Evolutionary conservation across 2,797 vertebrate species (phyloP).

Genomic region (Danio tinwini): DNA sequence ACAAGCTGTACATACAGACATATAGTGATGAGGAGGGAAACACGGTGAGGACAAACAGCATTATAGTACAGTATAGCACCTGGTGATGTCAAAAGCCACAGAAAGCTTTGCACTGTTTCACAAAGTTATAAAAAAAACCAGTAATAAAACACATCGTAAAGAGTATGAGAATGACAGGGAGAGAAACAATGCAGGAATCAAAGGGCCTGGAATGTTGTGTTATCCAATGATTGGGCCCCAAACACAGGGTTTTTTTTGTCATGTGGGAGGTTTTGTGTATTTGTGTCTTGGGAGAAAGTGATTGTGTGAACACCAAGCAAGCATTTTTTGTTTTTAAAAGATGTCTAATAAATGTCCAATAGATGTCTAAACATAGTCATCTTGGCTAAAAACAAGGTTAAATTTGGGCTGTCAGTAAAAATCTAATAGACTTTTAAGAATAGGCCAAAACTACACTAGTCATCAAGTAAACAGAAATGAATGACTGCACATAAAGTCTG

Average conservation of each 20-base stretch:
- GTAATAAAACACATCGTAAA: slow-evolving; percentile 63
- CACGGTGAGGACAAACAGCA: slow-evolving; percentile 56
- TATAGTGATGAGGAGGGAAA: slow-evolving; percentile 37
- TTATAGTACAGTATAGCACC: slow-evolving; percentile 60
- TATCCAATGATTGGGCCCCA: slow-evolving; percentile 47
- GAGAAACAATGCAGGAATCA: slow-evolving; percentile 3
- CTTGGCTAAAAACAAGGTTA: no score
- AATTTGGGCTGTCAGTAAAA: no score
- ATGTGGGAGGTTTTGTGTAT: slow-evolving; percentile 19
- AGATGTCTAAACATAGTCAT: no score
- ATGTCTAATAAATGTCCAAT: no score
- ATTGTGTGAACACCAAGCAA: slow-evolving; percentile 31
- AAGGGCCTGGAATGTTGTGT: slow-evolving; percentile 53
- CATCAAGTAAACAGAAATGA: no score
- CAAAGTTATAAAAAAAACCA: slow-evolving; percentile 54
- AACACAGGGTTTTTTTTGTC: slow-evolving; percentile 23
- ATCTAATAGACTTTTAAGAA: no score
- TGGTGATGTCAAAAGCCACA: slow-evolving; percentile 59
- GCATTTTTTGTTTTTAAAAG: no score
- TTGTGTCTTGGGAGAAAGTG: slow-evolving; percentile 37
- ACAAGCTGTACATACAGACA: slow-evolving; percentile 30
- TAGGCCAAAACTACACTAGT: no score
- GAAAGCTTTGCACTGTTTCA: slow-evolving; percentile 51
- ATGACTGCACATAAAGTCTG: no score
- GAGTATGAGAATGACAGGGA: slow-evolving; percentile 50